These are phyloP conservation scores for Rutilus rutilus DNA, from an alignment of 2,113 vertebrate genomes.

Conservation along the genomic window DNA sequence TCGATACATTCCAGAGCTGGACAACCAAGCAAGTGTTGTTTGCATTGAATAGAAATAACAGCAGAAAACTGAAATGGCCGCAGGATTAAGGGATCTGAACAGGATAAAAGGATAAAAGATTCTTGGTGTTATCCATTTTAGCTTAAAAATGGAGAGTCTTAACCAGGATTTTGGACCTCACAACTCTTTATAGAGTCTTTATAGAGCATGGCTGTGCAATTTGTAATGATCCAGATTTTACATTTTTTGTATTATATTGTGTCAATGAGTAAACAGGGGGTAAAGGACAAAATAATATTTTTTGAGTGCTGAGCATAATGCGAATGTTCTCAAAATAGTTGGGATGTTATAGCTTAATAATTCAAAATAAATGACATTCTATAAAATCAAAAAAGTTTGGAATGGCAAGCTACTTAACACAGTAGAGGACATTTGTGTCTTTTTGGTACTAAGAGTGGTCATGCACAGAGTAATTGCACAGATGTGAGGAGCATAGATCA, in stretches of 20 bases:
- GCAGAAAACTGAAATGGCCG: constrained; percentile 34
- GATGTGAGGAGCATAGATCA: too few species aligned
- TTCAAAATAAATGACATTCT: too few species aligned
- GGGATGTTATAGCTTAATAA: not conserved
- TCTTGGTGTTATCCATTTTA: constrained; percentile 34
- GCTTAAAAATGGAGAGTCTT: constrained; percentile 36
- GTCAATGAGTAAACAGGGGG: not conserved
- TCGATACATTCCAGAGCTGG: constrained; percentile 34
- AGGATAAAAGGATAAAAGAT: constrained; percentile 37
- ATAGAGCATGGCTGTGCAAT: constrained; percentile 8
- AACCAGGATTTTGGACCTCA: constrained; percentile 26
- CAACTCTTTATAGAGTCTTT: constrained; percentile 12
- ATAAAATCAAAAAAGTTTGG: not conserved
- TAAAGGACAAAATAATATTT: not conserved
- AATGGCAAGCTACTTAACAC: not conserved
- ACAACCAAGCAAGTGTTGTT: constrained; percentile 30
- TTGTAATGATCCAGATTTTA: constrained; percentile 17
- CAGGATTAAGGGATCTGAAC: constrained; percentile 34
- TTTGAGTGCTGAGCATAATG: not conserved
- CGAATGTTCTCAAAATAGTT: not conserved
- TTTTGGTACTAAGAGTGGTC: too few species aligned
- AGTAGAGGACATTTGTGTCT: too few species aligned
- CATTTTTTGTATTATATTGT: not conserved
- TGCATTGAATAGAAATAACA: constrained; percentile 13
- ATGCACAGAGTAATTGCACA: too few species aligned